Evolutionary conservation across 1,140 invertebrate species (phyloP).

Genomic region (Heliconius hermathena): DNA sequence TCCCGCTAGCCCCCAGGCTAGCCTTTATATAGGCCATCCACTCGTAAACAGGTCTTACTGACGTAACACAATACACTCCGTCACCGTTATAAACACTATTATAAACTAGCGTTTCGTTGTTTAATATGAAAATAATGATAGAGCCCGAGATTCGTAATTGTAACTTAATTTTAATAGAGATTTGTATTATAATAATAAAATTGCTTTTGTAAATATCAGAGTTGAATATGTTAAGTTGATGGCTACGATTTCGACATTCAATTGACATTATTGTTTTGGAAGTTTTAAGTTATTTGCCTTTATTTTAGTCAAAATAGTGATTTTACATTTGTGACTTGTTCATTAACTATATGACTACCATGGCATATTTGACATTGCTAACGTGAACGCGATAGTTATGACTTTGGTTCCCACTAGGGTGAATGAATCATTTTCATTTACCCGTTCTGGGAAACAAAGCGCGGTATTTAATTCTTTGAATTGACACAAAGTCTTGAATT

Average conservation of each 20-base stretch:
- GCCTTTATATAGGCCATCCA: slow-evolving; percentile 35
- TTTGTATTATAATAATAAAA: slow-evolving; percentile 2
- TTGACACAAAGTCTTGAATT: no score
- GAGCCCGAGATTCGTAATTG: background rate
- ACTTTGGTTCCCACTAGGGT: no score
- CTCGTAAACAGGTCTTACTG: slow-evolving; percentile 29
- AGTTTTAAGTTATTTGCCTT: background rate
- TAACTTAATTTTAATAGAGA: slow-evolving; percentile 3
- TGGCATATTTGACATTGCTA: no score
- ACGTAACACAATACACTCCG: slow-evolving; percentile 23
- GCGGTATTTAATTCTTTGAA: no score
- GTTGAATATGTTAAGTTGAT: background rate
- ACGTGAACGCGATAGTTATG: no score
- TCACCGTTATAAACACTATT: slow-evolving; percentile 5
- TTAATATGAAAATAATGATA: slow-evolving; percentile 10
- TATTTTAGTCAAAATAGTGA: no score
- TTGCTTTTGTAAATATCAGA: background rate
- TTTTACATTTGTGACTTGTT: no score
- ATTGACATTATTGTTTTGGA: background rate
- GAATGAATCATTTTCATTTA: no score
- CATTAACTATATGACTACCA: no score
- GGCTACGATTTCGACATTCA: background rate
- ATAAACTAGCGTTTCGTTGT: background rate
- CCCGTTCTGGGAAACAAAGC: no score
- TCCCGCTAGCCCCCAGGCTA: slow-evolving; percentile 10